phyloP scores from a whole-genome alignment of 2,113 vertebrate genomes.

The Lepisosteus oculatus region DNA sequence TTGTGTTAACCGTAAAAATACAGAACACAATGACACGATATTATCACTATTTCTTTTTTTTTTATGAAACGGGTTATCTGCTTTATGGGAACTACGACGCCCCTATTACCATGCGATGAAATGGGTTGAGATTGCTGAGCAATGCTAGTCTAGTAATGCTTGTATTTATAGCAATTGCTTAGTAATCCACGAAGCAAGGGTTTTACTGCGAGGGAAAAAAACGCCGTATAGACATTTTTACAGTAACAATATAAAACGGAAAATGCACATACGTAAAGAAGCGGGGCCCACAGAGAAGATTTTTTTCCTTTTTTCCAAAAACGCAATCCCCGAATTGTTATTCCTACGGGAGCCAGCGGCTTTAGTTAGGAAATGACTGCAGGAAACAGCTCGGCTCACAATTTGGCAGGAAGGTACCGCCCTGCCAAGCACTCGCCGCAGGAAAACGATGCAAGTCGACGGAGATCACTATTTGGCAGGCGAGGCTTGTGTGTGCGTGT shows the following conservation, averaged over 20 bases:
- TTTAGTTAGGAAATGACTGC: slow-evolving; percentile 26
- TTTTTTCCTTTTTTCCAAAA: neutral
- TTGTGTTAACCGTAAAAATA: no score
- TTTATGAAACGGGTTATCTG: no score
- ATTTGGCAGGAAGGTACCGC: slow-evolving; percentile 63
- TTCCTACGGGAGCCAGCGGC: neutral
- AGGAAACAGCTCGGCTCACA: slow-evolving; percentile 42
- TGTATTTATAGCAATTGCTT: no score
- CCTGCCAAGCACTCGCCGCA: neutral
- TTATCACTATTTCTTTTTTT: no score
- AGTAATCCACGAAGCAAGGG: no score
- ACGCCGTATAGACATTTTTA: no score
- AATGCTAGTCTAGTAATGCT: no score
- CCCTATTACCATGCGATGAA: no score
- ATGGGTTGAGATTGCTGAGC: no score
- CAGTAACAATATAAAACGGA: neutral
- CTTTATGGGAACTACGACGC: no score
- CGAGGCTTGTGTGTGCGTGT: slow-evolving; percentile 16
- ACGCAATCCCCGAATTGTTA: slow-evolving; percentile 1
- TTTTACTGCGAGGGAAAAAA: no score
- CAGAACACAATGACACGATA: no score
- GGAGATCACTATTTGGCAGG: slow-evolving; percentile 44
- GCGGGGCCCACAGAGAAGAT: neutral
- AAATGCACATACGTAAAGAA: slow-evolving; percentile 2
- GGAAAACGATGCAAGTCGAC: neutral